Conservation (phyloP, 2,113 vertebrate species). For the Lota lota region DNA sequence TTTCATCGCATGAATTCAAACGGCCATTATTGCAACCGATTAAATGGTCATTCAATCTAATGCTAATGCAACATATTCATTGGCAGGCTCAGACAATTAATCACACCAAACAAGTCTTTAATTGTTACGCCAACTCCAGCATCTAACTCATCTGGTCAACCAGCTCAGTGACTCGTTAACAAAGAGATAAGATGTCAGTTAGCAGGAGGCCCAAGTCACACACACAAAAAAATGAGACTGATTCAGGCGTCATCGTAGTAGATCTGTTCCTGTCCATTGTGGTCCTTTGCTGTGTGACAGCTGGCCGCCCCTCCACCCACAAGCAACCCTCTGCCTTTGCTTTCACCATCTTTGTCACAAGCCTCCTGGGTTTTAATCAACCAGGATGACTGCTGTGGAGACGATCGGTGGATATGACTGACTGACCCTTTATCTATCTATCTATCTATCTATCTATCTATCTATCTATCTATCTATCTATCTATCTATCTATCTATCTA, state of each 20-base stretch:
- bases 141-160: conserved; percentile 49
- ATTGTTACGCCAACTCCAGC: conserved; percentile 32
- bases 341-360: conserved; percentile 62
- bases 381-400: conserved; percentile 47
- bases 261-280: conserved; percentile 57
- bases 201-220: conserved; percentile 54
- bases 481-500: background rate
- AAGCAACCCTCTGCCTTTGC: background rate
- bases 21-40: background rate
- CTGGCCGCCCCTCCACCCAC: conserved; percentile 40
- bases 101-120: conserved; percentile 38
- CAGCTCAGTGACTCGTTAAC: conserved; percentile 59
- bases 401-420: background rate
- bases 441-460: background rate
- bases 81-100: conserved; percentile 15
- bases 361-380: conserved; percentile 55
- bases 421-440: background rate
- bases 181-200: conserved; percentile 62
- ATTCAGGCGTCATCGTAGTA: background rate
- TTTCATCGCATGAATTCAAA: background rate
- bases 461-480: background rate
- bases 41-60: conserved; percentile 8
- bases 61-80: conserved; percentile 1
- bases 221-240: conserved; percentile 28
- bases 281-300: conserved; percentile 58